Conservation (phyloP, 2,113 vertebrate species). For the Petromus typicus region DNA sequence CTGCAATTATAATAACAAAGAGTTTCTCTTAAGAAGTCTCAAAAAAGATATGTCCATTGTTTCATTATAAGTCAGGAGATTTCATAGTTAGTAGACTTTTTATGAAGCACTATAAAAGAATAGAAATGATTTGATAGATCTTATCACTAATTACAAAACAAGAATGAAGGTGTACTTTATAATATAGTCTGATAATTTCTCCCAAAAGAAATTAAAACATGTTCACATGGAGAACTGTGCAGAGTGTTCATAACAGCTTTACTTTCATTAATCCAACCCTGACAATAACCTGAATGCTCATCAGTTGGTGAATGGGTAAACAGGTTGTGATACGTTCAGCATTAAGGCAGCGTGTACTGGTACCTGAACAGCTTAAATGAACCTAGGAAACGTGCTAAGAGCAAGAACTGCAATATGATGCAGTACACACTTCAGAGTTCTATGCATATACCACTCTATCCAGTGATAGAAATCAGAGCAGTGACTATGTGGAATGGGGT, state of each 20-base stretch:
- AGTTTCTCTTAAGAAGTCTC: neutral
- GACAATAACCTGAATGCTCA: neutral
- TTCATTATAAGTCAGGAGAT: neutral
- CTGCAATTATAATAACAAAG: neutral
- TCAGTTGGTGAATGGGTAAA: neutral
- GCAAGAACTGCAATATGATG: neutral
- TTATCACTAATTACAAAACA: conserved; percentile 7
- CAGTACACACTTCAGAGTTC: neutral
- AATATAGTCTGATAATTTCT: neutral
- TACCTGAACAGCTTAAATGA: neutral
- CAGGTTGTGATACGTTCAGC: neutral
- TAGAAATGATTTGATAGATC: neutral
- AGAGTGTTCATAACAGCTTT: neutral
- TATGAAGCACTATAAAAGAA: neutral
- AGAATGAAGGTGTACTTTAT: neutral
- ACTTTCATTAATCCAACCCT: neutral
- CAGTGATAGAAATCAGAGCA: neutral
- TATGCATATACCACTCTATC: neutral
- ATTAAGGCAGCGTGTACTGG: neutral
- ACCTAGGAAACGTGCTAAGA: neutral
- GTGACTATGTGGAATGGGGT: neutral
- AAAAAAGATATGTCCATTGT: neutral
- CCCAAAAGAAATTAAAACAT: neutral
- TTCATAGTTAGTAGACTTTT: conserved; percentile 9
- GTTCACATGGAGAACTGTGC: neutral